These are phyloP conservation scores for Sisyra nigra DNA, from an alignment of 2,888 invertebrate genomes.

Conservation along the genomic window DNA sequence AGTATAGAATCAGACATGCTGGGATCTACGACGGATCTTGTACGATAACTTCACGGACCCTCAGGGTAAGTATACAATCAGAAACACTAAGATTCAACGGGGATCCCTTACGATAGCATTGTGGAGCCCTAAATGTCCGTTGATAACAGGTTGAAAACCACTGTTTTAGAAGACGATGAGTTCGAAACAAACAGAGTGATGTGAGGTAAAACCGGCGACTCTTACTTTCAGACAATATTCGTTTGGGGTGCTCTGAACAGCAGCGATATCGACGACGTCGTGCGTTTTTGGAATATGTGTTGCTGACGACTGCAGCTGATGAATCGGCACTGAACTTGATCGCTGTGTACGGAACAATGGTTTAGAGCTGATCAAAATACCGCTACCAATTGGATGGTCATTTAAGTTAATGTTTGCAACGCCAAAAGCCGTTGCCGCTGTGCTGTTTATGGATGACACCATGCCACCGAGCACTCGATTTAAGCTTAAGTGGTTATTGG, in stretches of 20 bases:
- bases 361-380: constrained; percentile 22
- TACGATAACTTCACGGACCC: too few relatives aligned
- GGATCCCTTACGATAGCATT: too few relatives aligned
- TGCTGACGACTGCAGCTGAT: constrained; percentile 18
- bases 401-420: constrained; percentile 1
- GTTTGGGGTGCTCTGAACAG: not conserved
- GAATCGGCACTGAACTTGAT: constrained; percentile 43
- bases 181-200: too few relatives aligned
- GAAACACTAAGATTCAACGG: too few relatives aligned
- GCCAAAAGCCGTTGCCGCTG: not conserved
- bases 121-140: too few relatives aligned
- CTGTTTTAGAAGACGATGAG: too few relatives aligned
- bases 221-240: constrained; percentile 5
- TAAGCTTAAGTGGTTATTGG: constrained; percentile 6
- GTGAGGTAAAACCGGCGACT: not conserved
- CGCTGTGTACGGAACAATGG: constrained; percentile 43
- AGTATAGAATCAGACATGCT: too few relatives aligned
- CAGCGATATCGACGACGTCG: not conserved
- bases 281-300: not conserved
- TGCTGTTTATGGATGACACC: constrained; percentile 1
- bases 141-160: too few relatives aligned
- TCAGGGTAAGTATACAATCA: too few relatives aligned
- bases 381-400: not conserved
- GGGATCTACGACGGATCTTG: too few relatives aligned
- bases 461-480: constrained; percentile 2